A percentile compares a stretch with the other conserved stretches of the same genome.
Conservation (phyloP, 1,140 invertebrate genomes). For the Calliopsis andreniformis region DNA sequence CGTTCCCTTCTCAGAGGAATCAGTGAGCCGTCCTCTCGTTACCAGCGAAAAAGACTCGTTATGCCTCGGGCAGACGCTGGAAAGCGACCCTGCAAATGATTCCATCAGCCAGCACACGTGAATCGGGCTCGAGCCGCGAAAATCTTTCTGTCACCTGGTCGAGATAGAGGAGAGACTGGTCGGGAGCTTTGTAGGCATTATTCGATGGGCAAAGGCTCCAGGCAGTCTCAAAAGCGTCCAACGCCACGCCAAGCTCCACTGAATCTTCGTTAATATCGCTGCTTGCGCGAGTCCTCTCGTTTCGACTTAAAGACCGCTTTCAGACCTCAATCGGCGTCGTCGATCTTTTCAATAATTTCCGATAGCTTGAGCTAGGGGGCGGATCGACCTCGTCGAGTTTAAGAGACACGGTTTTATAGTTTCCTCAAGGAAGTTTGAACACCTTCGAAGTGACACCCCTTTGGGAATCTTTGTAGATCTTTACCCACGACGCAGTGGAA, state of each 20-base stretch:
- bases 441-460: not conserved
- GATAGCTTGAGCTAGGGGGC: not conserved
- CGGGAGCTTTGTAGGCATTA: slow-evolving; percentile 4
- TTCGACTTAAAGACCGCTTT: not conserved
- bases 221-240: not conserved
- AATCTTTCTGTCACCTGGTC: slow-evolving; percentile 11
- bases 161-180: not conserved
- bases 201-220: slow-evolving; percentile 3
- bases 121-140: slow-evolving; percentile 28
- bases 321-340: not conserved
- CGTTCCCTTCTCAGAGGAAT: slow-evolving; percentile 40
- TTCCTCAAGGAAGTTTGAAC: not conserved
- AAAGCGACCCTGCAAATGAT: slow-evolving; percentile 19
- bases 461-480: not conserved
- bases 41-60: slow-evolving; percentile 39
- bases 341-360: slow-evolving; percentile 19
- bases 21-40: slow-evolving; percentile 45
- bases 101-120: not conserved
- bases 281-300: not conserved
- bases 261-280: slow-evolving; percentile 25
- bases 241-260: not conserved
- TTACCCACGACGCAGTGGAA: slow-evolving; percentile 42
- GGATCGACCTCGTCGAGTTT: not conserved
- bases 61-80: slow-evolving; percentile 21
- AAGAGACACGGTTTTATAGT: not conserved